Evolutionary conservation across 2,113 vertebrate genomes (phyloP), one percentile per base, ranked within the genome.

Genomic region (Mastomys coucha): DNA sequence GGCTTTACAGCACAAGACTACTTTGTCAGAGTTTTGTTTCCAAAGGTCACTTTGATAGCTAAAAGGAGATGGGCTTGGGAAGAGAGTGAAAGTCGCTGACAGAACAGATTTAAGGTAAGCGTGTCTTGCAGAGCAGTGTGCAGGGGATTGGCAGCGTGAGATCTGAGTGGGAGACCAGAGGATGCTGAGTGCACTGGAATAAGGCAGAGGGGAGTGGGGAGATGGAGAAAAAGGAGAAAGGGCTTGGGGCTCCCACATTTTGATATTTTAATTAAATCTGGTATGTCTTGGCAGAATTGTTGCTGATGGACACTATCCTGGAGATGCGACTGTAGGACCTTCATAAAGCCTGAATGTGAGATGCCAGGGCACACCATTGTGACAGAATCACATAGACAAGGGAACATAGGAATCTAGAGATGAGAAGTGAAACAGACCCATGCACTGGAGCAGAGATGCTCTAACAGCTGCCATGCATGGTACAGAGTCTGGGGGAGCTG

Each of bases 221-320:
- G 7, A 28, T 10, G 12, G 63, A 8, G 69, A 53, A 39, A 20
- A 7, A 20, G 31, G 39, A 70, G 49, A 39, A 88, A 39, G 45
- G 65, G 17, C 39, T 53, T 88, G 33, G 8, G 33, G 22, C 56
- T 51, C 58, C 1, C 67, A 67, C 36, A 82, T 97, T 96, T 94
- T 94, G 88, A 80, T 98, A 53, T 96, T 76, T 49, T 95, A 91
- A 31, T 97, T 96, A 96, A 96, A 90, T 28, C 39, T 84, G 39
- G 77, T 96, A 39, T 89, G 91, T 75, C 72, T 91, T 92, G 94
- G 60, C 82, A 95, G 84, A 95, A 36, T 31, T 69, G 93, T 91
- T 97, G 86, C 22, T 94, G 88, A 53, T 72, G 84, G 85, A 95
- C 93, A 90, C 81, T 91, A 26, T 53, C 93, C 53, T 63, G 10